A percentile compares a stretch with the other conserved stretches of the same genome.
These are phyloP conservation scores for Spinus pinus DNA, from an alignment of 2,797 vertebrate genomes.

Conservation along the genomic window DNA sequence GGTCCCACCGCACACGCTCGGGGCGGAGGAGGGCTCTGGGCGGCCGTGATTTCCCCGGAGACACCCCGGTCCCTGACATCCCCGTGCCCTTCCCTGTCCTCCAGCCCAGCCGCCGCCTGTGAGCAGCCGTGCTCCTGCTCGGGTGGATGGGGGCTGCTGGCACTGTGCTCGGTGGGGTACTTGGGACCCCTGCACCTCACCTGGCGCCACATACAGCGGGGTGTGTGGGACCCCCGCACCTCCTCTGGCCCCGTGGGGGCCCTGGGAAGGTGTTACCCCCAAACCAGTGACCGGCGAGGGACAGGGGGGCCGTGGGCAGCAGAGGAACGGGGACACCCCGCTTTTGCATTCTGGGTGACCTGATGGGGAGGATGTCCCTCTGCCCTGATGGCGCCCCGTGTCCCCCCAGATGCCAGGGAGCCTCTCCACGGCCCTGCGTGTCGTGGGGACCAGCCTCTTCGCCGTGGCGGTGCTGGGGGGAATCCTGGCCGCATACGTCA, in stretches of 20 bases:
- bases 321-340: rapidly evolving
- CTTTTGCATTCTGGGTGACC: not conserved
- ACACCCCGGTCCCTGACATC: not conserved
- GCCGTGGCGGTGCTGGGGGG: conserved; percentile 91
- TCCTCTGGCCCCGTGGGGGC: not conserved
- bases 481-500: conserved; percentile 94
- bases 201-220: rapidly evolving
- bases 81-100: conserved; percentile 39
- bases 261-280: not conserved
- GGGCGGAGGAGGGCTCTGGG: not conserved
- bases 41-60: not conserved
- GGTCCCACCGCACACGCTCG: not conserved
- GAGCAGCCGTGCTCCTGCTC: not conserved
- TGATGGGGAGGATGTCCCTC: too few species aligned
- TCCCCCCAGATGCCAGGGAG: conserved; percentile 87
- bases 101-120: not conserved
- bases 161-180: rapidly evolving
- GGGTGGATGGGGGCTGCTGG: not conserved
- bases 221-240: not conserved
- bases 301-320: not conserved
- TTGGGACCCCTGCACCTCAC: not conserved
- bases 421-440: conserved; percentile 84
- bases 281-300: rapidly evolving
- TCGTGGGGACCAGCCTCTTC: conserved; percentile 92
- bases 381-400: not conserved